These are phyloP conservation scores for Dendroctonus valens DNA, from an alignment of 1,140 invertebrate species.

Conservation along the genomic window DNA sequence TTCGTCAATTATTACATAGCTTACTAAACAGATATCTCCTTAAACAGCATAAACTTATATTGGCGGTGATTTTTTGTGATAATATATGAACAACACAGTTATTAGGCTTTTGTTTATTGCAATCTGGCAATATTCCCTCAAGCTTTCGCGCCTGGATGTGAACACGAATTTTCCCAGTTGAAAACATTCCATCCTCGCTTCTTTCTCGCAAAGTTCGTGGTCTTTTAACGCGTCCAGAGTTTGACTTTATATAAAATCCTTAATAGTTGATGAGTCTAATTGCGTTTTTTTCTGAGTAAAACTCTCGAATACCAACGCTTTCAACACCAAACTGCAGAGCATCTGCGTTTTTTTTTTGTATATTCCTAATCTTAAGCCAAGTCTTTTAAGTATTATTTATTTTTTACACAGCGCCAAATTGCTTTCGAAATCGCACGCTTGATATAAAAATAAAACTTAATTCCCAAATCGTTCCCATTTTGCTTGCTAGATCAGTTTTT, in stretches of 20 bases:
- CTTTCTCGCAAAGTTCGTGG: neutral
- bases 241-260: no score
- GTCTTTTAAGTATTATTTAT: constrained; percentile 1
- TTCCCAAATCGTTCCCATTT: neutral
- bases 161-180: constrained; percentile 1
- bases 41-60: constrained; percentile 11
- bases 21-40: neutral
- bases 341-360: neutral
- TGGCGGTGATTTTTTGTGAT: constrained; percentile 25
- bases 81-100: constrained; percentile 14
- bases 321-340: no score
- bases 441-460: neutral
- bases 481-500: constrained; percentile 8
- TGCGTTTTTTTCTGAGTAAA: no score
- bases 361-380: neutral
- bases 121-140: constrained; percentile 13
- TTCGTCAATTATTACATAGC: constrained; percentile 3
- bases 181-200: constrained; percentile 20
- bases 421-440: neutral
- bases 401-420: constrained; percentile 9
- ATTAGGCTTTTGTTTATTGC: constrained; percentile 24
- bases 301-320: no score
- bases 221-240: no score
- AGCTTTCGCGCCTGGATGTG: neutral
- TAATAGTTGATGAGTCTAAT: no score